Evolutionary conservation across 2,113 vertebrate species (phyloP).

Genomic region (Parus major): DNA sequence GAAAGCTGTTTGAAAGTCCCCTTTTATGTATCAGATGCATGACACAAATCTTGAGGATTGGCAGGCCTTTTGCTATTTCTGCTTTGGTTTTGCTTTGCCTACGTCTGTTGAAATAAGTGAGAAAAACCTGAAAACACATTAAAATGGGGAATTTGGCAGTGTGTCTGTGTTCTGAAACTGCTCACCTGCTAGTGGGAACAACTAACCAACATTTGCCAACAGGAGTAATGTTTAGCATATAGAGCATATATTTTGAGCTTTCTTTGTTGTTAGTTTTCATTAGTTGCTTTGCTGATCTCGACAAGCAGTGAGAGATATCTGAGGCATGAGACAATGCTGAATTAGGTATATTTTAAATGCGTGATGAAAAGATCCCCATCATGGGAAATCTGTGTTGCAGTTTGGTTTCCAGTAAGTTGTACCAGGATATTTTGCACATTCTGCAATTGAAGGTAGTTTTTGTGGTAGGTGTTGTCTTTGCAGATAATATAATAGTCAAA

Average conservation of each 20-base stretch:
- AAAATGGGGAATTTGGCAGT: not conserved
- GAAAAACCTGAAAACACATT: not conserved
- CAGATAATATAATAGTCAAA: not conserved
- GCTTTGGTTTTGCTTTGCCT: not conserved
- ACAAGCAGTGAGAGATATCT: not conserved
- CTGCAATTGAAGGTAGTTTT: not conserved
- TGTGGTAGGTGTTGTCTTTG: not conserved
- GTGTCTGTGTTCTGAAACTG: not conserved
- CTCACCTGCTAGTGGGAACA: not conserved
- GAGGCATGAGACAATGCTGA: slow-evolving; percentile 41
- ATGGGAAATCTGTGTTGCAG: not conserved
- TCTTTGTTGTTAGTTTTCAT: not conserved
- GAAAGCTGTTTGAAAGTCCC: not conserved
- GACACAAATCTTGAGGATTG: not conserved
- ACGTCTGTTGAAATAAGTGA: not conserved
- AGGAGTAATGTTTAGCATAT: not conserved
- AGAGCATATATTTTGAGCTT: not conserved
- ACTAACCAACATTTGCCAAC: not conserved
- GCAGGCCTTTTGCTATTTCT: not conserved
- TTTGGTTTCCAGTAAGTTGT: not conserved
- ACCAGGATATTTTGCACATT: not conserved
- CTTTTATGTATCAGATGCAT: not conserved
- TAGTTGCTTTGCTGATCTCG: not conserved
- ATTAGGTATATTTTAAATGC: slow-evolving; percentile 24
- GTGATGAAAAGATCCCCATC: not conserved